phyloP scores from a whole-genome alignment of 30 jellyfish, hydroid and myxozoan genomes.

The Calvadosia cruxmelitensis region DNA sequence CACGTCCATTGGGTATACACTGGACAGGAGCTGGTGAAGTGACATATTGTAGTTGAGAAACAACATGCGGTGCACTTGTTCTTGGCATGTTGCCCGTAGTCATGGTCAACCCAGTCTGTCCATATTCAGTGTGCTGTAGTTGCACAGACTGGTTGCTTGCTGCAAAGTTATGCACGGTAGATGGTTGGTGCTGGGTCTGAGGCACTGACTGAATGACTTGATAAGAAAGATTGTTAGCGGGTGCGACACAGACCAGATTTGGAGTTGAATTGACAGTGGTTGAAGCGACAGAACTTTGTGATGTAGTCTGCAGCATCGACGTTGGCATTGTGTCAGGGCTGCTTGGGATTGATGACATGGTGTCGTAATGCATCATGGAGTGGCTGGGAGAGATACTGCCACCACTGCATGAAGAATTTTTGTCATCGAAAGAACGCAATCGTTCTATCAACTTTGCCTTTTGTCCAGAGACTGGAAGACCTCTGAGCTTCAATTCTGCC shows the following conservation, averaged over 20 bases:
- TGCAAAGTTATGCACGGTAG: slow-evolving; percentile 31
- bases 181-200: slow-evolving; percentile 14
- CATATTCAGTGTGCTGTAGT: too few relatives aligned
- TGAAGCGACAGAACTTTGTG: not conserved
- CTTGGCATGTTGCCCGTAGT: slow-evolving; percentile 1
- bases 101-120: too few relatives aligned
- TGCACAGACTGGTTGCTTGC: slow-evolving; percentile 1
- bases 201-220: slow-evolving; percentile 84
- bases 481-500: slow-evolving; percentile 55
- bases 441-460: slow-evolving; percentile 75
- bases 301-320: not conserved
- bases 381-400: not conserved
- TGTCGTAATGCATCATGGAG: not conserved
- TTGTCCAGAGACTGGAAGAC: slow-evolving; percentile 86
- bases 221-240: slow-evolving; percentile 64
- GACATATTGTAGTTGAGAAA: not conserved
- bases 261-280: not conserved
- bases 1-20: too few relatives aligned
- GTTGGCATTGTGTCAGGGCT: slow-evolving; percentile 13
- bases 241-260: slow-evolving; percentile 63
- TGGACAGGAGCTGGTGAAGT: not conserved
- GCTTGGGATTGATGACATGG: not conserved
- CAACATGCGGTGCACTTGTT: slow-evolving; percentile 6
- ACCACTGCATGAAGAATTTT: slow-evolving; percentile 8
- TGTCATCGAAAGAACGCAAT: slow-evolving; percentile 54